These are phyloP conservation scores for Meteorus colon DNA, from an alignment of 2,888 invertebrate genomes.

Conservation along the genomic window DNA sequence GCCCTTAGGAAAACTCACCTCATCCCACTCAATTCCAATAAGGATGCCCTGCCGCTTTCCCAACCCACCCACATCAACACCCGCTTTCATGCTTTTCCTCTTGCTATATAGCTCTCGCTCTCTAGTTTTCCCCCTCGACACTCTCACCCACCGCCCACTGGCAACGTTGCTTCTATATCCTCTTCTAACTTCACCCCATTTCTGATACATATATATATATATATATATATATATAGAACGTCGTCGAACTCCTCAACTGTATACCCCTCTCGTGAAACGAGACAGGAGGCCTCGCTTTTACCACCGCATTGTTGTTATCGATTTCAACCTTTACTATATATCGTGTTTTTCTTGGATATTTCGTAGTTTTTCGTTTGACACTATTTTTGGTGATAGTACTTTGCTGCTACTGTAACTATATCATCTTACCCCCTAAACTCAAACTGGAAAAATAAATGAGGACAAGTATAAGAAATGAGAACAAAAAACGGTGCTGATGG, in stretches of 20 bases:
- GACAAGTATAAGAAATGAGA: too few species aligned
- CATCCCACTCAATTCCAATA: slow-evolving; percentile 67
- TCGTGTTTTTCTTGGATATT: slow-evolving; percentile 67
- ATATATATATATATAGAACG: slow-evolving; percentile 27
- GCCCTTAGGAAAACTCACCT: slow-evolving; percentile 68
- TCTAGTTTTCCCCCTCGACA: slow-evolving; percentile 44
- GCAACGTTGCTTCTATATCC: slow-evolving; percentile 45
- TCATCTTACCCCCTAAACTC: slow-evolving; percentile 31
- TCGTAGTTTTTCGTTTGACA: slow-evolving; percentile 57
- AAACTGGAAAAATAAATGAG: slow-evolving; percentile 24
- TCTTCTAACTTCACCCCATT: slow-evolving; percentile 39
- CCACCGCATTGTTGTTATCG: slow-evolving; percentile 68
- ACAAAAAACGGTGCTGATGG: not conserved
- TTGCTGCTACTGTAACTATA: not conserved
- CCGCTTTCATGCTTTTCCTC: slow-evolving; percentile 50
- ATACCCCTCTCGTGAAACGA: slow-evolving; percentile 42
- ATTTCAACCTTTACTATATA: slow-evolving; percentile 60
- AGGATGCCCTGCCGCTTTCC: slow-evolving; percentile 61
- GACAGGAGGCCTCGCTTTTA: slow-evolving; percentile 61
- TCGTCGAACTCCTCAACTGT: slow-evolving; percentile 37
- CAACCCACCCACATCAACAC: slow-evolving; percentile 52
- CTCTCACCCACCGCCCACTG: slow-evolving; percentile 37
- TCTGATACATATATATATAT: too few species aligned
- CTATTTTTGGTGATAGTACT: not conserved
- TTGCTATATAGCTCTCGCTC: slow-evolving; percentile 32